Base-by-base conservation (phyloP, 2,113 vertebrate species). In the Laterallus jamaicensis region DNA sequence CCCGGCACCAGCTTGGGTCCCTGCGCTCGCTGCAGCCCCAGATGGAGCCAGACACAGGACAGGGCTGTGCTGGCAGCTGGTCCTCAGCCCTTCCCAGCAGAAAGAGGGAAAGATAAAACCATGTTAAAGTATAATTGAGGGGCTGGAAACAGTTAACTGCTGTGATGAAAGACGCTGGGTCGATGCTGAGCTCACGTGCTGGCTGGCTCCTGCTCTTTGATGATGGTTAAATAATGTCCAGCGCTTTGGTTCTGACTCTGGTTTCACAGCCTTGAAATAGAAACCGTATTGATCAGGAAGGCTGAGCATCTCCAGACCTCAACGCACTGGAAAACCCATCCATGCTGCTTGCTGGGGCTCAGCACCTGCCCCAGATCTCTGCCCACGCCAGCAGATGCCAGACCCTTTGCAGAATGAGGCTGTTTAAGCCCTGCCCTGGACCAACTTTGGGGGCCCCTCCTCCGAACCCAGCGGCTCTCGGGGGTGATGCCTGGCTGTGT, bases 81-180 rank as follows among this genome's bases (percentile, higher is more conserved):
- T 5, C 29, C 0, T 15, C 60, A 62, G 71, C 80, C 76, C 3
- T 29, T 55, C 28, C 54, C 6, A 1, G 58, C 1, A 35, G 3
- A 1, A 3, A 0, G 0, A 8, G 67, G 17, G 49, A 37, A 10
- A 35, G 40, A 26, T 0, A 20, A 58, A 74, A 63, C 4, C 40
- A 1, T 1, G 1, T 11, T 4, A 3, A 47, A 58, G 13, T 7
- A 1, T 7, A 10, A 1, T 1, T 5, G 78, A 50, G 55, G 69
- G 83, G 15, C 1, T 44, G 79, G 37, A 66, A 58, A 77, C 1
- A 39, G 90, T 85, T 73, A 88, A 88, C 4, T 21, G 58, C 35
- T 21, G 49, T 1, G 2, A 49, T 62, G 42, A 12, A 6, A 66
- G 64, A 11, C 68, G 63, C 7, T 79, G 28, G 90, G 86, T 50